Evolutionary conservation across 2,113 vertebrate species (phyloP).

Genomic region (Galbula dea): DNA sequence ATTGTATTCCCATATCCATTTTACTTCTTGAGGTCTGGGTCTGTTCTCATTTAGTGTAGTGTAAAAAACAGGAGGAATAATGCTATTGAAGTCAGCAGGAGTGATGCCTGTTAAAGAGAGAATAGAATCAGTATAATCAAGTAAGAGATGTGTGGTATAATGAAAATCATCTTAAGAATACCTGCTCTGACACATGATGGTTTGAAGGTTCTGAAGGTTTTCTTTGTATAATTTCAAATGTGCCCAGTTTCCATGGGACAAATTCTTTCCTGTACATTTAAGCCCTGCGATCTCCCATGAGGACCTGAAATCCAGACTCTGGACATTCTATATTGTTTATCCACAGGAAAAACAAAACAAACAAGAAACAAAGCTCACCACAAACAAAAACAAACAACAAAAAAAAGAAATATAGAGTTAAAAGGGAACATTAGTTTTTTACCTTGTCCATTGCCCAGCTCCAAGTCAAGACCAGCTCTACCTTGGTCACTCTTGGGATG

Average conservation of each 20-base stretch:
- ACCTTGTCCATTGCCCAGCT: neutral
- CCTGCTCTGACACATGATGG: neutral
- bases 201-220: neutral
- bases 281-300: neutral
- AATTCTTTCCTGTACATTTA: accelerated
- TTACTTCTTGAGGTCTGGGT: neutral
- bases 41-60: neutral
- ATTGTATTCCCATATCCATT: neutral
- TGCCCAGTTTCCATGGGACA: neutral
- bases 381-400: neutral
- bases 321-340: neutral
- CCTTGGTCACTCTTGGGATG: neutral
- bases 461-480: neutral
- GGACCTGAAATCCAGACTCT: neutral
- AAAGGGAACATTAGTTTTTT: neutral
- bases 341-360: neutral
- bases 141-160: neutral
- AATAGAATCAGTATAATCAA: neutral
- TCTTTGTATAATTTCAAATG: neutral
- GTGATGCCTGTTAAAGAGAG: neutral
- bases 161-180: neutral
- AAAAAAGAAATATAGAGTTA: neutral
- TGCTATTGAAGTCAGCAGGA: neutral
- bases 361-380: neutral
- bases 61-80: neutral